Percentiles rank a stretch among this genome's conserved stretches.
phyloP scores from a whole-genome alignment of 23 tunicate genomes.

The Halocynthia roretzi region DNA sequence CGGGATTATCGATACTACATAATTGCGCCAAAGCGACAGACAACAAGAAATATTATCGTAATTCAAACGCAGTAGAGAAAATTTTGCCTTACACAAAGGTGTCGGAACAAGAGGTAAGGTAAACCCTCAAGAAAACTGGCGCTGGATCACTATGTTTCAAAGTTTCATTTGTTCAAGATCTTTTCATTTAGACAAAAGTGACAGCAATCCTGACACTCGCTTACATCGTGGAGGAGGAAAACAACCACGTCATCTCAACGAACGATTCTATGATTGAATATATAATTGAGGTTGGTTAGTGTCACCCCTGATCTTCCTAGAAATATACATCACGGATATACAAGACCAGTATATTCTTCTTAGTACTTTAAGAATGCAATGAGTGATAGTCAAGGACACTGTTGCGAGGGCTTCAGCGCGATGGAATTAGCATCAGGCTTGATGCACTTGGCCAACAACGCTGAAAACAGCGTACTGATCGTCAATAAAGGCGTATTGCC shows the following conservation, averaged over 20 bases:
- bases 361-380: conserved; percentile 12
- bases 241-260: conserved; percentile 44
- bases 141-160: neutral
- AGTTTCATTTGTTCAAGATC: neutral
- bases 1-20: conserved; percentile 15
- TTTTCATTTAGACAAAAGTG: neutral
- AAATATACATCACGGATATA: too few relatives aligned
- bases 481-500: conserved; percentile 38
- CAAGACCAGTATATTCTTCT: neutral
- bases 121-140: neutral
- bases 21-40: conserved; percentile 39
- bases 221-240: conserved; percentile 48
- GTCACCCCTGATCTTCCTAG: too few relatives aligned
- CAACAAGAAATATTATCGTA: conserved; percentile 44
- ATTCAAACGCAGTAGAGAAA: conserved; percentile 17
- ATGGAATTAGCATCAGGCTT: conserved; percentile 39
- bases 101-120: neutral
- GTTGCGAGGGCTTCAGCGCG: conserved; percentile 40
- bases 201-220: conserved; percentile 33
- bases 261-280: conserved; percentile 22
- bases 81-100: conserved; percentile 17
- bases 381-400: conserved; percentile 13
- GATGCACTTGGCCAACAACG: conserved; percentile 47
- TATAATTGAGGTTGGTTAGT: conserved; percentile 23
- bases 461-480: conserved; percentile 35